Evolutionary conservation across 2,888 invertebrate genomes (phyloP).

Genomic region (Agrilus cyanescens): DNA sequence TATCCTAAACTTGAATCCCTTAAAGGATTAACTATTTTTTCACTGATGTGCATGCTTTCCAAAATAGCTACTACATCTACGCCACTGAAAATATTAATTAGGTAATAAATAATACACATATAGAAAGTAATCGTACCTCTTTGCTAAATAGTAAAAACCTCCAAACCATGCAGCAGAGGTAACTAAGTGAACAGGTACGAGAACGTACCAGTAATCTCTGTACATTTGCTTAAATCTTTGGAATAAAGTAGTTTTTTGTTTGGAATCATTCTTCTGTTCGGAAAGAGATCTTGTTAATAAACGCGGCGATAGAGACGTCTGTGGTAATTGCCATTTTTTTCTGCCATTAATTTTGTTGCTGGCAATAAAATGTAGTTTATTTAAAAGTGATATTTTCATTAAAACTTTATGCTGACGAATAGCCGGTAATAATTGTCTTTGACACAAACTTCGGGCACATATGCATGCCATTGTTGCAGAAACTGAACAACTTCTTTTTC

Average conservation of each 20-base stretch:
- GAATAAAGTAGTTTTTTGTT: conserved; percentile 50
- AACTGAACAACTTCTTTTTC: no score
- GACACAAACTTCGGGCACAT: no score
- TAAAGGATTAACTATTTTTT: conserved; percentile 63
- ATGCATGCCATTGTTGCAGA: no score
- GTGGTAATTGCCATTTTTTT: no score
- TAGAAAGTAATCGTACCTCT: conserved; percentile 49
- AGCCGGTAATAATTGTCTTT: no score
- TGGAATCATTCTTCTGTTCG: not conserved
- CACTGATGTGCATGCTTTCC: conserved; percentile 66
- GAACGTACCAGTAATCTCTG: conserved; percentile 92
- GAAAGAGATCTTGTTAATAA: no score
- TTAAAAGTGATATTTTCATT: no score
- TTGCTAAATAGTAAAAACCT: conserved; percentile 73
- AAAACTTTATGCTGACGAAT: no score
- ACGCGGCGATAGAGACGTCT: no score
- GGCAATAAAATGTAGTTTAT: no score
- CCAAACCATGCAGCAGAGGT: conserved; percentile 86
- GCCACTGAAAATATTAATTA: conserved; percentile 55
- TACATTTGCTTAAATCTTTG: conserved; percentile 84
- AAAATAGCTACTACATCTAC: conserved; percentile 75
- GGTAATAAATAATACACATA: conserved; percentile 6
- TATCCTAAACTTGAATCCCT: conserved; percentile 75
- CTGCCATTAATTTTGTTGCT: no score
- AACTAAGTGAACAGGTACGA: conserved; percentile 82